Base-by-base conservation (phyloP, 2,888 invertebrate genomes). In the Campoletis raptor region DNA sequence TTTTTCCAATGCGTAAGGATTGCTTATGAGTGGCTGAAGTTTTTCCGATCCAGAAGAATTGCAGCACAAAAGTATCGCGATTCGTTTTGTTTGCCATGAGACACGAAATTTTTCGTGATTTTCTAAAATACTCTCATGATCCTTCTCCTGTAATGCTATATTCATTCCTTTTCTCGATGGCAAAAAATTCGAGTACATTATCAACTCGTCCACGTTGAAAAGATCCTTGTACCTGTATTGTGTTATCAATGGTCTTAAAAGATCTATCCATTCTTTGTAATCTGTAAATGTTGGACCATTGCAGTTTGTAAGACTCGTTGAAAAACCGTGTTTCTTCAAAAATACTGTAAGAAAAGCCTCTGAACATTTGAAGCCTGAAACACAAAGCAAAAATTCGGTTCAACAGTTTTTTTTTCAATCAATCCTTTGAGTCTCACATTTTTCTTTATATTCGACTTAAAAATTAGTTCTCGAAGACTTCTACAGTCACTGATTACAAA, bases 1-100 rank as follows among this genome's bases (percentile, higher is more conserved):
- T n/a, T 57, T 21, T 3, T 79, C 74, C 40, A 81, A 57, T 64
- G 83, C 80, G 40, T 91, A 92, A 10, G 90, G 85, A 9, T 90
- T 91, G 77, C 90, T 91, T 77, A 93, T 90, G n/a, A 93, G 64
- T 3, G 91, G 89, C 8, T 90, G 90, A 10, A 92, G 86, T 82
- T 92, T 93, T 73, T 91, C 91, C 10, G 87, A 90, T 8, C 92
- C 93, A 1, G 92, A 89, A 0, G 92, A 89, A 77, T 93, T 93
- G 87, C 91, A 92, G 42, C 91, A 90, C 40, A 92, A 85, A 40
- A 92, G 57, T 12, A 92, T 70, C 2, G 89, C 88, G 8, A 91
- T 72, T 15, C 87, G 87, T 77, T 89, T 87, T 7, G 54, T 83
- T 45, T 76, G 15, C 8, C 72, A 37, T 1, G 79, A 42, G n/a